Evolutionary conservation across 2,113 vertebrate species (phyloP).

Genomic region (Oreotrochilus melanogaster): DNA sequence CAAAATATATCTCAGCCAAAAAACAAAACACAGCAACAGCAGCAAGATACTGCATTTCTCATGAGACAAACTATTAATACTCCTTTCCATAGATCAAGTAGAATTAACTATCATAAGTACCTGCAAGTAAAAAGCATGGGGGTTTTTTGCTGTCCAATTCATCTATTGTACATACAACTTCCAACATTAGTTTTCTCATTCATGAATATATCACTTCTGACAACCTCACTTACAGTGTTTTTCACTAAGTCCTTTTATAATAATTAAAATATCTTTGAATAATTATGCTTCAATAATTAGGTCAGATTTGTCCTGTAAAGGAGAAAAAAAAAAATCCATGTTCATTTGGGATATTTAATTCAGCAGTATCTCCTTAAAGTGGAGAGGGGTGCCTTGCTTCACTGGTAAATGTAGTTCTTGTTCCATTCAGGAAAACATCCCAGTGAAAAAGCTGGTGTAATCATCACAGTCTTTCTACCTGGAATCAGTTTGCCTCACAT

Average conservation of each 20-base stretch:
- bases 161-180: conserved; percentile 33
- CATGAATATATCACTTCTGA: conserved; percentile 56
- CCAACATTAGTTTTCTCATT: conserved; percentile 52
- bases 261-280: neutral
- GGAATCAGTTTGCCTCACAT: neutral
- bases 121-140: conserved; percentile 1
- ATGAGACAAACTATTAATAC: conserved; percentile 51
- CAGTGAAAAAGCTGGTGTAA: neutral
- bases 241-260: conserved; percentile 30
- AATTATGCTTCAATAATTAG: neutral
- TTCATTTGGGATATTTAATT: neutral
- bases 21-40: conserved; percentile 38
- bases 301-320: neutral
- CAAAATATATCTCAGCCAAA: conserved; percentile 33
- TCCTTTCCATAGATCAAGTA: conserved; percentile 30
- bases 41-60: conserved; percentile 38
- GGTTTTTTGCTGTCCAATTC: conserved; percentile 57
- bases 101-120: conserved; percentile 61
- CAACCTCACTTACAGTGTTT: conserved; percentile 47
- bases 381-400: neutral
- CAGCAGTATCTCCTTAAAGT: neutral
- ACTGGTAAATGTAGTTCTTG: neutral
- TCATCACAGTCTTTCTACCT: neutral
- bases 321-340: neutral
- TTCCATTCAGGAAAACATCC: neutral